These are phyloP conservation scores for Lucifuga dentata DNA, from an alignment of 2,113 vertebrate species.

Conservation along the genomic window DNA sequence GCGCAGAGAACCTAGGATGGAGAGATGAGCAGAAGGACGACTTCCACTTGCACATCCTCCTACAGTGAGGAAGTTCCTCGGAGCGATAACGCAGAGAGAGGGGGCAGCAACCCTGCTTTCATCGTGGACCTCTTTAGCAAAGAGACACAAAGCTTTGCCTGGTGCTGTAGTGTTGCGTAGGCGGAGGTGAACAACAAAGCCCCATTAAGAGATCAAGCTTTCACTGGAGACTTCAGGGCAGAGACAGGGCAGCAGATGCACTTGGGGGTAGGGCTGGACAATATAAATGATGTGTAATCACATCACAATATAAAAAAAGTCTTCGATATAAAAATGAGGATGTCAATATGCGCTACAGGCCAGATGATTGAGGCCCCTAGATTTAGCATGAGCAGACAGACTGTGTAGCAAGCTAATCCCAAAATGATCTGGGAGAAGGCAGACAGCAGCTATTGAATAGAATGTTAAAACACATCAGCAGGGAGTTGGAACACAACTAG, in stretches of 20 bases:
- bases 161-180: constrained; percentile 37
- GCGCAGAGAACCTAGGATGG: constrained; percentile 62
- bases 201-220: constrained; percentile 69
- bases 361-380: too few species aligned
- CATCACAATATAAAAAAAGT: too few species aligned
- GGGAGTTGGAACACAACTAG: too few species aligned
- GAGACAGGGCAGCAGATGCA: constrained; percentile 26
- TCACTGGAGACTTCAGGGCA: constrained; percentile 37
- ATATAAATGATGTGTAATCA: too few species aligned
- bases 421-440: too few species aligned
- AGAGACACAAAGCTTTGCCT: constrained; percentile 39
- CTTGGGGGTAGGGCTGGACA: too few species aligned
- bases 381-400: too few species aligned
- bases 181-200: constrained; percentile 49
- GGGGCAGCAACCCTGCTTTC: constrained; percentile 58
- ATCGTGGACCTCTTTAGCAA: constrained; percentile 61
- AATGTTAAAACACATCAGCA: too few species aligned
- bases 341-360: too few species aligned
- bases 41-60: constrained; percentile 71
- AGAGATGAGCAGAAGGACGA: constrained; percentile 60
- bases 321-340: too few species aligned
- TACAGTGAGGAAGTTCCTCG: constrained; percentile 69
- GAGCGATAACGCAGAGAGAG: constrained; percentile 53
- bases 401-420: too few species aligned
- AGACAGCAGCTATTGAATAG: too few species aligned